A percentile compares a stretch with the other conserved stretches of the same genome.
Conservation (phyloP, 92 coral and sea anemone genomes). For the Diadumene lineata region DNA sequence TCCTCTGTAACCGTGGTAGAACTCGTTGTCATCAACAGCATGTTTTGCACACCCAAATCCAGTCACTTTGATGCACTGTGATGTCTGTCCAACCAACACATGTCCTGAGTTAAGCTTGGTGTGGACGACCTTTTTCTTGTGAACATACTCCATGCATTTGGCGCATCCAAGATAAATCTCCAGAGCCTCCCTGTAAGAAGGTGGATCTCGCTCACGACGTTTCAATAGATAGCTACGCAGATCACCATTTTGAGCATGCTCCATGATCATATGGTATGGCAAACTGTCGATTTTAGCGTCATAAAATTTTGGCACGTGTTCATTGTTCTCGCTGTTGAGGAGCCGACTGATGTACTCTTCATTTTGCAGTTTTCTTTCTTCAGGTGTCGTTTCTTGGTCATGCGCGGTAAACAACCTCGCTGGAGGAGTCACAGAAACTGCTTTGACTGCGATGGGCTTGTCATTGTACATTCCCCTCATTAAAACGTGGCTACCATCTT, state of each 20-base stretch:
- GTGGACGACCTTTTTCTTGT: slow-evolving; percentile 23
- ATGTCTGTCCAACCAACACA: slow-evolving; percentile 6
- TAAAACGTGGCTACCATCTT: slow-evolving; percentile 14
- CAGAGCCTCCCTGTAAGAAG: slow-evolving; percentile 9
- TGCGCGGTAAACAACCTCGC: slow-evolving; percentile 7
- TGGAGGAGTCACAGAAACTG: background rate
- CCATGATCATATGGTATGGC: slow-evolving; percentile 26
- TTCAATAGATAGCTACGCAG: slow-evolving; percentile 15
- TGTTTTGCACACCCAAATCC: slow-evolving; percentile 12
- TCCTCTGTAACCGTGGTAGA: slow-evolving; percentile 4
- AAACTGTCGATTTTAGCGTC: slow-evolving; percentile 11
- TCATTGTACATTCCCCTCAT: slow-evolving; percentile 11
- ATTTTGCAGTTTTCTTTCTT: slow-evolving; percentile 3
- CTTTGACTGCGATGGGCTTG: slow-evolving; percentile 16
- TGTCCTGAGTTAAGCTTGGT: slow-evolving; percentile 24
- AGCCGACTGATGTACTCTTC: background rate
- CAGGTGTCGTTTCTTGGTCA: slow-evolving; percentile 3
- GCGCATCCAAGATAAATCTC: slow-evolving; percentile 13
- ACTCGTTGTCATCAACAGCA: background rate
- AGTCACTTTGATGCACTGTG: slow-evolving; percentile 4
- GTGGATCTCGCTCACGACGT: slow-evolving; percentile 8
- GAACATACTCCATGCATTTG: slow-evolving; percentile 6
- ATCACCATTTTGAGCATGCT: slow-evolving; percentile 15
- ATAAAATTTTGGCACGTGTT: slow-evolving; percentile 1
- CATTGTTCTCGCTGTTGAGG: slow-evolving; percentile 5